These are phyloP conservation scores for Allolobophora icterica DNA, from an alignment of 2,888 invertebrate genomes.

Conservation along the genomic window DNA sequence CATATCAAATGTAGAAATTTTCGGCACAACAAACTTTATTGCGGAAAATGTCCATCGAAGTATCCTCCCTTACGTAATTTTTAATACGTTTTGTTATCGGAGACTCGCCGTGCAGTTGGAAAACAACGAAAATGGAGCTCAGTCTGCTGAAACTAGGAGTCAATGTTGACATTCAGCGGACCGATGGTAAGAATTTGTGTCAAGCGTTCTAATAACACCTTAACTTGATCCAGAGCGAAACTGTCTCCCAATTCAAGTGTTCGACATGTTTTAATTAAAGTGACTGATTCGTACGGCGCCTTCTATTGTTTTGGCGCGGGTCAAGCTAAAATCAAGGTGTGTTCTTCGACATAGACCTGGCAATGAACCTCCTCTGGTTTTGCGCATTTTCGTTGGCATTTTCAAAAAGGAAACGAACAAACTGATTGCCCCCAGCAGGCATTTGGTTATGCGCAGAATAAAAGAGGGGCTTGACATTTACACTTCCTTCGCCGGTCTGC, in stretches of 20 bases:
- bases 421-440: not conserved
- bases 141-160: constrained; percentile 59
- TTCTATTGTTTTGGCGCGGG: not conserved
- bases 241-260: not conserved
- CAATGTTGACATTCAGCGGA: constrained; percentile 69
- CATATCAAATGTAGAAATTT: constrained; percentile 5
- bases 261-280: not conserved
- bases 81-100: not conserved
- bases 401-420: not conserved
- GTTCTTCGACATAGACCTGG: not conserved
- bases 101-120: not conserved
- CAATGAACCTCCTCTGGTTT: not conserved
- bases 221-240: not conserved
- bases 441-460: not conserved
- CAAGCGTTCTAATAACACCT: not conserved
- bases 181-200: constrained; percentile 66
- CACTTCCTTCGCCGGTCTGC: not conserved
- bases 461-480: not conserved
- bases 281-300: not conserved
- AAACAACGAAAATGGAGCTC: constrained; percentile 43
- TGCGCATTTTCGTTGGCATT: not conserved
- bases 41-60: not conserved
- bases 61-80: not conserved
- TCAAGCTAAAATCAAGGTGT: not conserved
- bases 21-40: not conserved